These are phyloP conservation scores for Pollenia griseotomentosa DNA, from an alignment of 2,888 invertebrate species.

Conservation along the genomic window DNA sequence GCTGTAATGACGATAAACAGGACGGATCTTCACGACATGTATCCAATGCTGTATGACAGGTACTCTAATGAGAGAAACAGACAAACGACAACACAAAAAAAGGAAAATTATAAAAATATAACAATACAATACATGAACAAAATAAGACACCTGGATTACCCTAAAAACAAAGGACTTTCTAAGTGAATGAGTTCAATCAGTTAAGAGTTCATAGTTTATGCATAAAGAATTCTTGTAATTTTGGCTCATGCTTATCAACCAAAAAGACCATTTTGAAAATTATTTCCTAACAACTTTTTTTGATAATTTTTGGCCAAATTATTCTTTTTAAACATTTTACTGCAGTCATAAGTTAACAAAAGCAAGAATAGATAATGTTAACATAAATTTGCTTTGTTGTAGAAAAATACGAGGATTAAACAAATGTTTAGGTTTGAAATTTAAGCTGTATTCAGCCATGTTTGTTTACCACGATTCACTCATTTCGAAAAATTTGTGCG, in stretches of 20 bases:
- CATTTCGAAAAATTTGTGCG: no score
- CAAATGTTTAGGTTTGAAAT: no score
- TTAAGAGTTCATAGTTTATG: slow-evolving; percentile 44
- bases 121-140: slow-evolving; percentile 41
- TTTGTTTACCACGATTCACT: no score
- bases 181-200: slow-evolving; percentile 69
- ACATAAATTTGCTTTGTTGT: neutral
- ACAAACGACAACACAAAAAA: slow-evolving; percentile 9
- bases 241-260: neutral
- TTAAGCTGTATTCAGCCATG: no score
- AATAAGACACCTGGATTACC: slow-evolving; percentile 49
- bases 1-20: slow-evolving; percentile 91
- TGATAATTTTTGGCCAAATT: neutral
- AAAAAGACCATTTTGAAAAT: neutral
- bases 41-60: slow-evolving; percentile 93
- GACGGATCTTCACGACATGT: slow-evolving; percentile 92
- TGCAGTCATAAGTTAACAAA: slow-evolving; percentile 26
- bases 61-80: slow-evolving; percentile 87
- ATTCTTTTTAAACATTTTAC: neutral
- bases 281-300: neutral
- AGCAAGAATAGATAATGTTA: neutral
- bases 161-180: slow-evolving; percentile 54
- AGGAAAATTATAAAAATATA: slow-evolving; percentile 48
- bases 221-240: neutral
- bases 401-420: no score